These are phyloP conservation scores for Siphamia tubifer DNA, from an alignment of 2,113 vertebrate species.

Conservation along the genomic window DNA sequence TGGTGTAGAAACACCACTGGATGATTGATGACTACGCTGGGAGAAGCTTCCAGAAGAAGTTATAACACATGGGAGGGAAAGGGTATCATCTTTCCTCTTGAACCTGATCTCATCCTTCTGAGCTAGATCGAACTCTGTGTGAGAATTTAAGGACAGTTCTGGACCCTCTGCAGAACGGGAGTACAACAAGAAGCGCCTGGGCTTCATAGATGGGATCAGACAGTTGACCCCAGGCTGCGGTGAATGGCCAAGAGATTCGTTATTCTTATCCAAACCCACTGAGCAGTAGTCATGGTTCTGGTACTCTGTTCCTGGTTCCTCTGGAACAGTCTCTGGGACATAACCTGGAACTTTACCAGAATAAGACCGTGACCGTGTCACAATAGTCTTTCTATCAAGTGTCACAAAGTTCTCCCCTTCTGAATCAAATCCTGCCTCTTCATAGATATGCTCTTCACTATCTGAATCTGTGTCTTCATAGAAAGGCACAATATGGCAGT, in stretches of 20 bases:
- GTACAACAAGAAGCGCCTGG: slow-evolving; percentile 86
- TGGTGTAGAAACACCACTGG: slow-evolving; percentile 87
- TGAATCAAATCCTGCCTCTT: slow-evolving; percentile 76
- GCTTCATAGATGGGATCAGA: slow-evolving; percentile 80
- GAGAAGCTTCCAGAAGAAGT: slow-evolving; percentile 93
- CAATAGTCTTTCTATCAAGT: slow-evolving; percentile 83
- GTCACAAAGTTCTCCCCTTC: slow-evolving; percentile 84
- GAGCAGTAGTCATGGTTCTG: slow-evolving; percentile 77
- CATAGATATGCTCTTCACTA: slow-evolving; percentile 83
- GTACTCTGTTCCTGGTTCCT: slow-evolving; percentile 87
- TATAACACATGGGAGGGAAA: slow-evolving; percentile 88
- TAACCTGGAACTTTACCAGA: slow-evolving; percentile 90
- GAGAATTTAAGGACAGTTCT: slow-evolving; percentile 76
- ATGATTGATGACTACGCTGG: slow-evolving; percentile 82
- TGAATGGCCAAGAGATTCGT: slow-evolving; percentile 60
- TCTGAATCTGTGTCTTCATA: slow-evolving; percentile 80
- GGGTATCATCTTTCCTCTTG: slow-evolving; percentile 85
- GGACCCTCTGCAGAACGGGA: slow-evolving; percentile 88
- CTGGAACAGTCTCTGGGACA: slow-evolving; percentile 96
- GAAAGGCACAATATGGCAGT: slow-evolving; percentile 84
- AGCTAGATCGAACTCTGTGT: slow-evolving; percentile 75
- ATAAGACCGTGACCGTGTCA: slow-evolving; percentile 88
- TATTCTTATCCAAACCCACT: slow-evolving; percentile 74
- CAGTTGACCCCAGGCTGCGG: slow-evolving; percentile 71
- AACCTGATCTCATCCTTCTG: slow-evolving; percentile 76